Evolutionary conservation across 2,113 vertebrate species (phyloP), one percentile per base, ranked within the genome.

Genomic region (Desmodus rotundus): DNA sequence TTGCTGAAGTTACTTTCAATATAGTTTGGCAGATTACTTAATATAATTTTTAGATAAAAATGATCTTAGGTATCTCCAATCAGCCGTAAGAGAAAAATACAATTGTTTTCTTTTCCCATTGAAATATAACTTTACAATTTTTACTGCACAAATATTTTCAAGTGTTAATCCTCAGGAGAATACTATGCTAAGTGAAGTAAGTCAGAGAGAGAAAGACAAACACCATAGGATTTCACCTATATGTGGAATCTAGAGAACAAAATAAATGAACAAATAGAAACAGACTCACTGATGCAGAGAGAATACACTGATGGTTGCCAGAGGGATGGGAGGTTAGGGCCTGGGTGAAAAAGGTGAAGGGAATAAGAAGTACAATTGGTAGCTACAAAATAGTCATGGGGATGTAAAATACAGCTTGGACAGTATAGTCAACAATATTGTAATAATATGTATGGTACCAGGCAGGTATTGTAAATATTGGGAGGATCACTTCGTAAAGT

Each of bases 61-160:
- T 86, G 43, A 81, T 41, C 28, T n/a, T 85, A 38, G 7, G 14
- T 77, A 14, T 93, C 83, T 77, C 67, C 54, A 20, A 72, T 24
- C 36, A 87, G 9, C 31, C 33, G 4, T 20, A 50, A 86, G n/a
- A 72, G 45, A 87, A 93, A 93, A 91, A 93, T 33, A 50, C 1
- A 89, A 84, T 12, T 89, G 9, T 65, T 89, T 89, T 77, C 8
- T 83, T 87, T 87, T 95, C 43, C 58, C 61, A 80, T 0, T 94
- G 38, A 94, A 87, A 95, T 26, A 80, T 63, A 93, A 93, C 15
- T 28, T 84, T 83, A 73, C 26, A 33, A n/a, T 80, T 92, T 92
- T 54, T 70, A 93, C 22, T 87, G 61, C 24, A 89, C 50, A 85
- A 76, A 86, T 68, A 22, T 74, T 24, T 65, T 26, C 67, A 93